These are phyloP conservation scores for Ianthella basta DNA, from an alignment of 37 sponge, comb jelly and placozoan genomes.

Conservation along the genomic window DNA sequence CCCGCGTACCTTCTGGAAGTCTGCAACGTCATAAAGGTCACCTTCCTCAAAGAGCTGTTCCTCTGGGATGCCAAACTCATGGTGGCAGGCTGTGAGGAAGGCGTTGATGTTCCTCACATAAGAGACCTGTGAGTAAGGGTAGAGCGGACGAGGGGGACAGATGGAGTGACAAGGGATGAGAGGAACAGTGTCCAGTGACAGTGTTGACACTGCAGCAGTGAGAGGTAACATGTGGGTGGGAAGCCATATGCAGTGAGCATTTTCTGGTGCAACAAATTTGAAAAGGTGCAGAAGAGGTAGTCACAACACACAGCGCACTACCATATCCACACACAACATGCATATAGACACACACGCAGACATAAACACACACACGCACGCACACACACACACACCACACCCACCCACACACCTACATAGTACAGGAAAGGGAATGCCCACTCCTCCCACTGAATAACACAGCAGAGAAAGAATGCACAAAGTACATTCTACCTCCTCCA, in stretches of 20 bases:
- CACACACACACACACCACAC: slow-evolving; percentile 20
- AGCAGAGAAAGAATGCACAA: too few relatives aligned
- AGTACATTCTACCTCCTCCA: too few relatives aligned
- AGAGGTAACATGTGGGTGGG: too few relatives aligned
- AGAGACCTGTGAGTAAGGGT: slow-evolving; percentile 61
- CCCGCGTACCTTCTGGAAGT: slow-evolving; percentile 74
- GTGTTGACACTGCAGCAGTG: too few relatives aligned
- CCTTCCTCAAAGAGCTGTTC: slow-evolving; percentile 69
- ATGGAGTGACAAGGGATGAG: not conserved
- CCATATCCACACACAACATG: slow-evolving; percentile 14
- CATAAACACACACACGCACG: slow-evolving; percentile 18
- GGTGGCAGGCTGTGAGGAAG: slow-evolving; percentile 62
- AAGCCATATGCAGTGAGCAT: too few relatives aligned
- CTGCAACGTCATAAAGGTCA: slow-evolving; percentile 80
- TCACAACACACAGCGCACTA: not conserved
- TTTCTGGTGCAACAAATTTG: too few relatives aligned
- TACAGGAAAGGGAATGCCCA: too few relatives aligned
- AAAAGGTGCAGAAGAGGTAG: too few relatives aligned
- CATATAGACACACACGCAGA: slow-evolving; percentile 40
- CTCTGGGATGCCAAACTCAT: slow-evolving; percentile 55
- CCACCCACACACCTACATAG: too few relatives aligned
- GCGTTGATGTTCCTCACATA: slow-evolving; percentile 78
- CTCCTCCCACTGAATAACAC: too few relatives aligned
- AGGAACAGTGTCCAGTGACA: not conserved
- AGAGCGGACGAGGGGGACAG: not conserved